Percentiles rank a stretch among this genome's conserved stretches.
Evolutionary conservation across 2,888 invertebrate species (phyloP).

Genomic region (Netelia fuscicornis): DNA sequence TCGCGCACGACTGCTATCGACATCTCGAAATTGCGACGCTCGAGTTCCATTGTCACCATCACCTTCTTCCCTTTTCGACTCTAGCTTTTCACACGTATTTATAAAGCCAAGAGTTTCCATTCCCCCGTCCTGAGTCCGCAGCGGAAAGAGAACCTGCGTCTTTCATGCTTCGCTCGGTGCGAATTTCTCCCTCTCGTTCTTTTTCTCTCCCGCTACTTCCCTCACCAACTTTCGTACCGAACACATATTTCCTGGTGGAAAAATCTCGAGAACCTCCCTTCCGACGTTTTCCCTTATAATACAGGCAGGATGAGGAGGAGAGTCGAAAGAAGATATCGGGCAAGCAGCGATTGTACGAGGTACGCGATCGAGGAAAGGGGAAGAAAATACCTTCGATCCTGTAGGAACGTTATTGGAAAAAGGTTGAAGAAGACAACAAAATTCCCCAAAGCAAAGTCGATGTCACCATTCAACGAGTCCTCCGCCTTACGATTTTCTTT

Average conservation of each 20-base stretch:
- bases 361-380: slow-evolving; percentile 24
- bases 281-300: slow-evolving; percentile 44
- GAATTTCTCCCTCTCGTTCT: slow-evolving; percentile 18
- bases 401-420: slow-evolving; percentile 54
- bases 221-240: slow-evolving; percentile 50
- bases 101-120: slow-evolving; percentile 54
- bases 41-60: slow-evolving; percentile 79
- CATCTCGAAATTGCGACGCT: slow-evolving; percentile 82
- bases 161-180: slow-evolving; percentile 55
- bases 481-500: slow-evolving; percentile 3
- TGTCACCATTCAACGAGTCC: slow-evolving; percentile 13
- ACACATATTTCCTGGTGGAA: slow-evolving; percentile 67
- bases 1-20: slow-evolving; percentile 79
- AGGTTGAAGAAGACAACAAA: slow-evolving; percentile 50
- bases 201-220: slow-evolving; percentile 38
- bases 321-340: slow-evolving; percentile 61
- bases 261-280: slow-evolving; percentile 50
- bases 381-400: slow-evolving; percentile 34
- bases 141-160: slow-evolving; percentile 49
- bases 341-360: slow-evolving; percentile 42
- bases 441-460: slow-evolving; percentile 13
- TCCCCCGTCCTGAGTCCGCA: slow-evolving; percentile 27
- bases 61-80: slow-evolving; percentile 53
- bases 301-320: slow-evolving; percentile 33
- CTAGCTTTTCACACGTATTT: background rate